Base-by-base conservation (phyloP, 2,113 vertebrate species). In the Pandion haliaetus region DNA sequence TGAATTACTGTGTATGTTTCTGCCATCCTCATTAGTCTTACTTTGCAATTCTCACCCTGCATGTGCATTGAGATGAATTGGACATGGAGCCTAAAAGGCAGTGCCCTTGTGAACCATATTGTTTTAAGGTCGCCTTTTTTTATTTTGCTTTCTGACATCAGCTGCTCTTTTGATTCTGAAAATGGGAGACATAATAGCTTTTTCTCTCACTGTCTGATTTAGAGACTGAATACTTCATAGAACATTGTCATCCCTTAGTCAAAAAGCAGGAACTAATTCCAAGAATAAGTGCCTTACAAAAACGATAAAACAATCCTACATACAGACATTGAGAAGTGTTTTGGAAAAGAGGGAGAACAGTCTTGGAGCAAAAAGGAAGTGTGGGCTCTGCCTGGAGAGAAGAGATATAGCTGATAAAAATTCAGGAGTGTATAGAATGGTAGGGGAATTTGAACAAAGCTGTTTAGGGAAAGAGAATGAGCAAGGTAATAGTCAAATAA, bases 1-100 rank as follows among this genome's bases (percentile, higher is more conserved):
- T 97, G 61, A 96, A 96, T 96, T 95, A 77, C 94, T 93, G 70
- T 8, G 9, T 82, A 40, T 50, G 29, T 92, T 97, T 93, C 78
- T 94, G 71, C 85, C 49, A 66, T 36, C 49, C 50, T 93, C 86
- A 82, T 97, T 97, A 97, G 88, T 95, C 57, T 89, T 82, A n/a
- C 47, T 93, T 90, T 72, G 28, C 34, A 79, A 50, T 89, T 70
- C 73, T 81, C 54, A 83, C 34, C 54, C 83, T 73, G 49, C 40
- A 20, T 38, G 23, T 88, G 72, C 29, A 42, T 42, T 72, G 80
- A 95, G 73, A 94, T 82, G 88, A 92, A 92, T 81, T 94, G 77
- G 63, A 87, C 71, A 59, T 45, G 59, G 88, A 95, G 63, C 59
- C 83, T 85, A 73, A 94, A 78, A 79, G 42, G 19, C 78, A 81